phyloP scores from a whole-genome alignment of 2,797 vertebrate species.

The Coreius guichenoti region DNA sequence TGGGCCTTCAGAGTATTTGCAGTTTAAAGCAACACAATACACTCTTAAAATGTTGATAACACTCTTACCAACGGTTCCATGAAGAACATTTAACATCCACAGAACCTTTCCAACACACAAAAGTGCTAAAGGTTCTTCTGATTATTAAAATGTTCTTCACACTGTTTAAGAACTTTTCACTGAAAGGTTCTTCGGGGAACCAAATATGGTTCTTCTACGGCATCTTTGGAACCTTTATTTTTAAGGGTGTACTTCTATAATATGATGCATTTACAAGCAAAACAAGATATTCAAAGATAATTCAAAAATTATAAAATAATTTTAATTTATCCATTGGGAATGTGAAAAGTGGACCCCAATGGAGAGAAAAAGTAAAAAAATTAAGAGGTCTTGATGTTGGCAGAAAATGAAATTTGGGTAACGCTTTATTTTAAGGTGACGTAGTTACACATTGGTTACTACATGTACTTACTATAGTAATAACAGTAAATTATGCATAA shows the following conservation, averaged over 20 bases:
- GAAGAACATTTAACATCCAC: background rate
- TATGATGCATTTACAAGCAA: background rate
- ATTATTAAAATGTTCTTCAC: background rate
- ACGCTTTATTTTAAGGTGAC: too few species aligned
- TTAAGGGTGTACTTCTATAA: background rate
- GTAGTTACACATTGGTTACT: too few species aligned
- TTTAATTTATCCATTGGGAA: background rate
- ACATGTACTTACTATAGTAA: too few species aligned
- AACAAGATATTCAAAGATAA: background rate
- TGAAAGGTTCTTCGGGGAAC: background rate
- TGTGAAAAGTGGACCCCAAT: background rate
- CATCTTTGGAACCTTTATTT: background rate
- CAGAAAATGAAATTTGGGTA: too few species aligned
- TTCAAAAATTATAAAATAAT: background rate
- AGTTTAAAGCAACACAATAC: background rate
- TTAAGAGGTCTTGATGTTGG: background rate
- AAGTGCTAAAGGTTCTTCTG: background rate
- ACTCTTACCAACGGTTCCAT: too few species aligned
- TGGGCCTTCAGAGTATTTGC: slow-evolving; percentile 8
- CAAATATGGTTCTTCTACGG: background rate
- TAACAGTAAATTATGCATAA: too few species aligned
- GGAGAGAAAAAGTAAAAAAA: background rate
- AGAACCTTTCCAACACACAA: background rate
- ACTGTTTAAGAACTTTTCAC: background rate
- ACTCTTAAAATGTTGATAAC: too few species aligned